Evolutionary conservation across 1,140 invertebrate genomes (phyloP), one percentile per base, ranked within the genome.

Genomic region (Neodiprion virginianus): DNA sequence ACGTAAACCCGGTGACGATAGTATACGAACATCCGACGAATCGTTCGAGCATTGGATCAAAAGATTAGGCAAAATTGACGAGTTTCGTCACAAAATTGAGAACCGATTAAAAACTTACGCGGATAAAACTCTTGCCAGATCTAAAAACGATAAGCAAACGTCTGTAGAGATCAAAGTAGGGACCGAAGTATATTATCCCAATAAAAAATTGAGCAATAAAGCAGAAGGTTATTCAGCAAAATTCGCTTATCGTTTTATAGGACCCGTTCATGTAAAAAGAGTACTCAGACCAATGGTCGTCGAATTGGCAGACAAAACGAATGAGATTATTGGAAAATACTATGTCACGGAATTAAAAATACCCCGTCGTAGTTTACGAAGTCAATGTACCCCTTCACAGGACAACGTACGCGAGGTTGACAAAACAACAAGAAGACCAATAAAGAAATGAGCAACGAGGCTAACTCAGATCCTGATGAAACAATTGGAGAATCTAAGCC

Each of bases 201-300:
- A 77, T n/a, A 77, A 77, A 72, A 74, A 74, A 48, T 67, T 77
- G 4, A 77, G 73, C 65, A 76, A 73, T 48, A 73, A 75, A 50
- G 74, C 76, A 8, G 74, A 77, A 12, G 71, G 50, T 48, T 77
- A 75, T 47, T 67, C 71, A 14, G 68, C 72, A 0, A 77, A 75
- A 47, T 50, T 77, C 48, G 76, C 67, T 1, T 73, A 75, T 50
- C 71, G 71, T 8, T 77, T 72, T 69, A 10, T 77, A 3, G 76
- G 76, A 4, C 73, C 76, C 21, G 76, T 72, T 28, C 17, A n/a
- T 2, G 21, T 75, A 10, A 69, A 69, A n/a, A 71, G 23, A 73
- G n/a, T 75, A 0, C n/a, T 73, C 48, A 74, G 76, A 1, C 72
- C 74, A 17, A 75, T 74, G 72, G 71, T 69, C 14, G 76, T 75